A percentile compares a stretch with the other conserved stretches of the same genome.
These are phyloP conservation scores for Anhinga anhinga DNA, from an alignment of 2,113 vertebrate species.

Conservation along the genomic window DNA sequence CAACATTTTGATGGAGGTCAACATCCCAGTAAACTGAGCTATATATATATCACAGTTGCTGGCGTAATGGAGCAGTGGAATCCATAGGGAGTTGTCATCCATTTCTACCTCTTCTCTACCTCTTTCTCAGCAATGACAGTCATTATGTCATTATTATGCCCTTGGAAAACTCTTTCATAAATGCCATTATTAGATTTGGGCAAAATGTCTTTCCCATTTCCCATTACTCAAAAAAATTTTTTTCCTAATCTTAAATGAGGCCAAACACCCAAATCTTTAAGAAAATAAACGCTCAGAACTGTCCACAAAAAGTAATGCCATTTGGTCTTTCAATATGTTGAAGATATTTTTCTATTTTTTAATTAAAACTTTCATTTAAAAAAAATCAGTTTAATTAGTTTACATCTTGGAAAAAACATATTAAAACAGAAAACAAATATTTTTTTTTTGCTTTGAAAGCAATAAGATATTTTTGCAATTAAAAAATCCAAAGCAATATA, in stretches of 20 bases:
- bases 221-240: neutral
- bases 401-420: neutral
- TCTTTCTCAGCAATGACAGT: neutral
- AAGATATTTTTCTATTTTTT: fast-evolving
- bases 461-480: neutral
- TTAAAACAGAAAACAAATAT: neutral
- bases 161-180: neutral
- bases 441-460: neutral
- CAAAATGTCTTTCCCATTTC: neutral
- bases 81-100: neutral
- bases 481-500: neutral
- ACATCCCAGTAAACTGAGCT: neutral
- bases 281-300: neutral
- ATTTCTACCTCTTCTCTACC: neutral
- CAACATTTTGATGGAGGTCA: neutral
- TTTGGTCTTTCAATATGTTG: neutral
- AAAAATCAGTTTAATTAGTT: neutral
- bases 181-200: neutral
- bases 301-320: neutral
- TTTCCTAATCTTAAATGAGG: neutral
- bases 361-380: neutral
- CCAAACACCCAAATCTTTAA: neutral
- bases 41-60: neutral
- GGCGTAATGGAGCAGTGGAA: neutral
- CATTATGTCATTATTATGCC: neutral